These are phyloP conservation scores for Zosterops borbonicus DNA, from an alignment of 2,113 vertebrate species.

Conservation along the genomic window DNA sequence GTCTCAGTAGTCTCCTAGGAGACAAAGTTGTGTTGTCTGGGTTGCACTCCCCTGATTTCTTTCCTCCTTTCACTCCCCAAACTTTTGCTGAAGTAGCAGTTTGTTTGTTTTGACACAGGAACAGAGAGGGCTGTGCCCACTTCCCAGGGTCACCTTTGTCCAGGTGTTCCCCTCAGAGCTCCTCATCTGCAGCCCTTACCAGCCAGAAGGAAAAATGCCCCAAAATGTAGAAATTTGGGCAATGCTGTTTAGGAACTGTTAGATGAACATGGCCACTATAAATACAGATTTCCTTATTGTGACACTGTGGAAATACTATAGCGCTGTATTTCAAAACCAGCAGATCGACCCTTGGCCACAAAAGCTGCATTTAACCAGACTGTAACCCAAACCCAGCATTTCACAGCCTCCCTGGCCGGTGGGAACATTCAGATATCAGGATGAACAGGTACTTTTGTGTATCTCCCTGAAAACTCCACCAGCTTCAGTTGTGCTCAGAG, in stretches of 20 bases:
- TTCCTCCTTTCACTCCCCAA: background rate
- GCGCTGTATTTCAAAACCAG: background rate
- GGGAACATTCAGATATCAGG: background rate
- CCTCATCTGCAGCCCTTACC: background rate
- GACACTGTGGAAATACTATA: background rate
- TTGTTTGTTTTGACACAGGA: background rate
- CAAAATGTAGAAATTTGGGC: background rate
- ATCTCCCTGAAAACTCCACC: background rate
- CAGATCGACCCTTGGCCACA: rapidly evolving
- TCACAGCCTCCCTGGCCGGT: background rate
- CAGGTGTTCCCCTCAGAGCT: background rate
- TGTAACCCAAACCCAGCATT: background rate
- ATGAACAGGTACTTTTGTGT: background rate
- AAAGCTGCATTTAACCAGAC: background rate
- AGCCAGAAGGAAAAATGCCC: background rate
- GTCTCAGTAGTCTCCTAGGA: background rate
- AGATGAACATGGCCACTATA: rapidly evolving
- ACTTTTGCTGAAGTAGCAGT: background rate
- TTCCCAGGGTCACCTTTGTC: rapidly evolving
- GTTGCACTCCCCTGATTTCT: background rate
- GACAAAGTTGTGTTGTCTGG: background rate
- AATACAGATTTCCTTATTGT: background rate
- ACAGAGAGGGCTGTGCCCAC: background rate
- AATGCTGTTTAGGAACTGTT: background rate
- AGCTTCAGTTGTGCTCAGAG: background rate